These are phyloP conservation scores for Coenobita brevimanus DNA, from an alignment of 1,140 invertebrate genomes.

Conservation along the genomic window DNA sequence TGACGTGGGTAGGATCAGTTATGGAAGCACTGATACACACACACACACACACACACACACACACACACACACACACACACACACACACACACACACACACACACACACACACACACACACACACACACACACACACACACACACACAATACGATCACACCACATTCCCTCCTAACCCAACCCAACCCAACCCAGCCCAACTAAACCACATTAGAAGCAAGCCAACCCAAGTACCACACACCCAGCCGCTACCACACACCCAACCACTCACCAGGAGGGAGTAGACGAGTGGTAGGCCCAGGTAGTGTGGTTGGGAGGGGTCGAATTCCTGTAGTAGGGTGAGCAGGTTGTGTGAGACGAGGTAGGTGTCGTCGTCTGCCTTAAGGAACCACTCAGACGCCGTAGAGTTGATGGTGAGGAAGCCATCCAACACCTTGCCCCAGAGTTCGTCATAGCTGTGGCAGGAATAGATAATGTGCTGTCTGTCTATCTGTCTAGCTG, in stretches of 20 bases:
- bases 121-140: background rate
- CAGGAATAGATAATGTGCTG: too few species aligned
- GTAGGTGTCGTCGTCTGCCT: constrained; percentile 49
- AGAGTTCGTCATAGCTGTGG: constrained; percentile 42
- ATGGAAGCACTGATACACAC: too few species aligned
- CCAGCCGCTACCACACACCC: too few species aligned
- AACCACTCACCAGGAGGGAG: background rate
- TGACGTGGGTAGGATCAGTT: too few species aligned
- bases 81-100: too few species aligned
- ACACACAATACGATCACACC: too few species aligned
- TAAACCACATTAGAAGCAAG: background rate
- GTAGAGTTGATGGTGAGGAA: background rate
- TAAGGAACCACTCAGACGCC: constrained; percentile 37
- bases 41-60: background rate
- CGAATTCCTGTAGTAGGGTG: background rate
- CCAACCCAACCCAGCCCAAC: too few species aligned
- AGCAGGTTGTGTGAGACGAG: constrained; percentile 27
- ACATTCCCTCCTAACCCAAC: too few species aligned
- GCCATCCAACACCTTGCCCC: constrained; percentile 40
- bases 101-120: too few species aligned
- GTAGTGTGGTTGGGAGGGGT: constrained; percentile 3
- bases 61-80: background rate
- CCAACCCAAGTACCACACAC: background rate
- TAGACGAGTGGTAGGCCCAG: constrained; percentile 35
- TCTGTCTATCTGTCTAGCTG: too few species aligned